Conservation (phyloP, 2,797 vertebrate species). For the Pipistrellus pipistrellus region DNA sequence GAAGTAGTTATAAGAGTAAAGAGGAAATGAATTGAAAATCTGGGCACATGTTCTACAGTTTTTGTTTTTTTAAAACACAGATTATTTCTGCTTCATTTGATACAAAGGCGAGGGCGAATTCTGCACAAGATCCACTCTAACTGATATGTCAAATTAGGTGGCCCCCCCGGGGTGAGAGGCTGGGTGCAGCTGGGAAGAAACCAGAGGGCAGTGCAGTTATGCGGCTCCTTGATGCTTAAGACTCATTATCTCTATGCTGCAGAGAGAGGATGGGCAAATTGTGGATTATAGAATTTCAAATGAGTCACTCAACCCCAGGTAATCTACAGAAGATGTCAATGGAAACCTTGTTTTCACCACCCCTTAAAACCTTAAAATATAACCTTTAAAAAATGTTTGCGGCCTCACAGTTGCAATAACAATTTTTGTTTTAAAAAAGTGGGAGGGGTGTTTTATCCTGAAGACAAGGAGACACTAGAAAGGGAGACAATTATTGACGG, state of each 20-base stretch:
- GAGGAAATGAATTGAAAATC: conserved; percentile 76
- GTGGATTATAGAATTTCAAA: background rate
- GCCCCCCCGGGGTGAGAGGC: background rate
- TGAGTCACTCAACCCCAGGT: background rate
- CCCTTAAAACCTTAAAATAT: background rate
- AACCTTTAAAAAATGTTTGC: background rate
- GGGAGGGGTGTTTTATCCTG: background rate
- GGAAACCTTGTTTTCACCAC: background rate
- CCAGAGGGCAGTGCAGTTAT: background rate
- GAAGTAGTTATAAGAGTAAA: conserved; percentile 64
- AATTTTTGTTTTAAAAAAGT: background rate
- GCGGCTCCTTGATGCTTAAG: background rate
- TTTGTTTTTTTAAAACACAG: conserved; percentile 68
- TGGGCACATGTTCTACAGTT: conserved; percentile 57
- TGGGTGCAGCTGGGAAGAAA: background rate
- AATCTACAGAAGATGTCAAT: background rate
- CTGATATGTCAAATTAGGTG: conserved; percentile 17
- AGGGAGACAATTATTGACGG: background rate
- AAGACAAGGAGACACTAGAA: background rate
- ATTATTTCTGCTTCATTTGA: conserved; percentile 76
- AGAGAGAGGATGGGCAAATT: background rate
- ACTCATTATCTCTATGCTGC: background rate
- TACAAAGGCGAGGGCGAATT: background rate
- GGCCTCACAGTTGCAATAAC: conserved; percentile 3
- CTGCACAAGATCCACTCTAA: conserved; percentile 1